Conservation (phyloP, 2,113 vertebrate species). For the Xiphophorus maculatus region DNA sequence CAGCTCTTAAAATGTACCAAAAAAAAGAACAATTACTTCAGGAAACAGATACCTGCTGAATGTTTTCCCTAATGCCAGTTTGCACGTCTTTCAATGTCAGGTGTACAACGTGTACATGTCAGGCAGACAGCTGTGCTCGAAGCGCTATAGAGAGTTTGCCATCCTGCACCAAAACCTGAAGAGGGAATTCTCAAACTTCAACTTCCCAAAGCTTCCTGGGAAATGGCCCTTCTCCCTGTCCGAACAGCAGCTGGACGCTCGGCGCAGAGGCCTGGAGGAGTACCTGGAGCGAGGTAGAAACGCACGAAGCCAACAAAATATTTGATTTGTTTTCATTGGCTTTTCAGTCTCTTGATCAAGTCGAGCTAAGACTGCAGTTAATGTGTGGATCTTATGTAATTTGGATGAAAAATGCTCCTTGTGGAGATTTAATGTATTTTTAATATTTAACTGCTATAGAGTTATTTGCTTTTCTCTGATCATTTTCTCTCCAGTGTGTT, state of each 20-base stretch:
- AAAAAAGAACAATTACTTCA: background rate
- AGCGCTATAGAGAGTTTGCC: conserved; percentile 94
- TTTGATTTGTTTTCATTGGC: background rate
- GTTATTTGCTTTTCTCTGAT: conserved; percentile 3
- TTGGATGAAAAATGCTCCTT: too few relatives aligned
- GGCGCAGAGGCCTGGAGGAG: conserved; percentile 93
- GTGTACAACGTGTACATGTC: conserved; percentile 98
- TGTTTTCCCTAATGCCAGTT: background rate
- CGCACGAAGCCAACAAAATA: background rate
- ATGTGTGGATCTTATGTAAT: background rate
- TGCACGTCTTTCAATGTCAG: conserved; percentile 63
- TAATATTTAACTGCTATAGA: background rate
- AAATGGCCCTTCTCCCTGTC: conserved; percentile 98
- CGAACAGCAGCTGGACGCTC: conserved; percentile 93
- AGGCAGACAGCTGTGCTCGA: conserved; percentile 93
- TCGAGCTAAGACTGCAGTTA: background rate
- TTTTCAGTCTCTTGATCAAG: background rate
- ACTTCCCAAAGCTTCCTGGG: conserved; percentile 92
- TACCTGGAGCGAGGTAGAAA: conserved; percentile 90
- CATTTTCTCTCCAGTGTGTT: conserved; percentile 84
- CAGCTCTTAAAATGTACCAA: too few relatives aligned
- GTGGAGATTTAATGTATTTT: background rate
- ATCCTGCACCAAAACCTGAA: conserved; percentile 97
- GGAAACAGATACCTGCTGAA: background rate
- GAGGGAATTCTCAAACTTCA: conserved; percentile 92